A percentile compares a stretch with the other conserved stretches of the same genome.
Evolutionary conservation across 2,113 vertebrate genomes (phyloP).

Genomic region (Macroglossus sobrinus): DNA sequence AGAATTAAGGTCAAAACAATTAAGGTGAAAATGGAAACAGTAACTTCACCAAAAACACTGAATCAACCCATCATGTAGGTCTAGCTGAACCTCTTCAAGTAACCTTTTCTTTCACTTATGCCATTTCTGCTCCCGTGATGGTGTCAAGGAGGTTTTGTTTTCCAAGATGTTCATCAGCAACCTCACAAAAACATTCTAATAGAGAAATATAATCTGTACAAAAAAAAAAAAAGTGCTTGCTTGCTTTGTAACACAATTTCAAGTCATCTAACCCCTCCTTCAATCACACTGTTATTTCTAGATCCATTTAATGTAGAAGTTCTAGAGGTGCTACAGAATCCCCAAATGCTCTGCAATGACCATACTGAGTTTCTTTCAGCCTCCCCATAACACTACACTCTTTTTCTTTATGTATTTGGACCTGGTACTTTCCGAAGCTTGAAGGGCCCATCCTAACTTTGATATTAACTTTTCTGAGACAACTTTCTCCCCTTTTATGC

Average conservation of each 20-base stretch:
- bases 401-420: not conserved
- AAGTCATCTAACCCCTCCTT: not conserved
- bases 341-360: not conserved
- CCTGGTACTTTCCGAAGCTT: not conserved
- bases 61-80: not conserved
- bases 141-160: not conserved
- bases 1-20: not conserved
- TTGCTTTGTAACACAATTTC: not conserved
- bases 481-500: not conserved
- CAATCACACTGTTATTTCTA: not conserved
- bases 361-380: not conserved
- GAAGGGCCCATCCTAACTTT: not conserved
- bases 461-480: not conserved
- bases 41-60: not conserved
- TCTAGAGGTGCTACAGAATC: not conserved
- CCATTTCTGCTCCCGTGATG: not conserved
- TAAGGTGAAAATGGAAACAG: not conserved
- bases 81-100: not conserved
- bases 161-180: not conserved
- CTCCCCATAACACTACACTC: not conserved
- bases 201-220: not conserved
- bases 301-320: not conserved
- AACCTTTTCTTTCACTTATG: not conserved
- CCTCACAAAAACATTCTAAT: not conserved
- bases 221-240: not conserved